Conservation (phyloP, 2,113 vertebrate genomes). For the Muntiacus reevesi region DNA sequence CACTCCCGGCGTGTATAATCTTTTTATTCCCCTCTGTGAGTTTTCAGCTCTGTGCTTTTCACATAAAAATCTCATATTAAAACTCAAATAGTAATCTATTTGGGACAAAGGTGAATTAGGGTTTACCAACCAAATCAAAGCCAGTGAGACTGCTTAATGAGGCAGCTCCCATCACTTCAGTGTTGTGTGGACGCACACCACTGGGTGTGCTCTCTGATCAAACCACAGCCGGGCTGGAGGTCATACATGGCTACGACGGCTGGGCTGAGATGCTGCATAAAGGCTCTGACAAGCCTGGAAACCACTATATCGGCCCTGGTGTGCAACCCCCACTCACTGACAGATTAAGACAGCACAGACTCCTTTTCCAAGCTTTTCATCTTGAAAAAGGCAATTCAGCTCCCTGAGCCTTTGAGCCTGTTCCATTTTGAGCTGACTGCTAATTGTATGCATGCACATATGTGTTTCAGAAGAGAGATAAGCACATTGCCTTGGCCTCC, state of each 20-base stretch:
- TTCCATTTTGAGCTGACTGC: conserved; percentile 66
- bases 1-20: not conserved
- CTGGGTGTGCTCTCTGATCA: conserved; percentile 54
- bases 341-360: conserved; percentile 60
- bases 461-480: conserved; percentile 59
- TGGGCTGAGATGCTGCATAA: conserved; percentile 35
- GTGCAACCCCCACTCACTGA: conserved; percentile 35
- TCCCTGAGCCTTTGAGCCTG: conserved; percentile 62
- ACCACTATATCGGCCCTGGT: not conserved
- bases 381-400: conserved; percentile 64
- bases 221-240: not conserved
- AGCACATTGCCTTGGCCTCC: conserved; percentile 51
- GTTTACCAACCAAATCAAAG: conserved; percentile 40
- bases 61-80: conserved; percentile 4
- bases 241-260: not conserved
- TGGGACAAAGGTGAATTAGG: conserved; percentile 49
- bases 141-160: conserved; percentile 28
- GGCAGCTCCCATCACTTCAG: not conserved
- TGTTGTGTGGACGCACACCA: too few relatives aligned
- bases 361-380: conserved; percentile 69
- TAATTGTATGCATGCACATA: conserved; percentile 64
- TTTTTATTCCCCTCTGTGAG: conserved; percentile 15
- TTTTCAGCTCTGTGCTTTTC: conserved; percentile 14
- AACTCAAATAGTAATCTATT: conserved; percentile 34
- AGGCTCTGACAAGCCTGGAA: conserved; percentile 37